phyloP scores from a whole-genome alignment of 2,888 invertebrate species.

The Drepana falcataria region DNA sequence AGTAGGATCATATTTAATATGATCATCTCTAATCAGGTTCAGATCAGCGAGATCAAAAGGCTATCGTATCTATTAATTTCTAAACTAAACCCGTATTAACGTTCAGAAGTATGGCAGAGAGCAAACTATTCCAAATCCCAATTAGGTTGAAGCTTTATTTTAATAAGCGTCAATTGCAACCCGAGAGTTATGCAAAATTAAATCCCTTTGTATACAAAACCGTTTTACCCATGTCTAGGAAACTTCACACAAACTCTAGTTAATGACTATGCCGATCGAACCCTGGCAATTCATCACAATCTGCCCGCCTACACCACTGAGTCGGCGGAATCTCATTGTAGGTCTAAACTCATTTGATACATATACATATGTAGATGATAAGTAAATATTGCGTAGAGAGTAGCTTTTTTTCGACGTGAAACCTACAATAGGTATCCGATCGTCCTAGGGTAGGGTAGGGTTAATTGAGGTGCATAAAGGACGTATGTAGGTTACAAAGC shows the following conservation, averaged over 20 bases:
- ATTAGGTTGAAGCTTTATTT: slow-evolving; percentile 37
- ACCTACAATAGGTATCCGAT: too few species aligned
- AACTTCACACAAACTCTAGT: slow-evolving; percentile 58
- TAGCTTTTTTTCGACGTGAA: too few species aligned
- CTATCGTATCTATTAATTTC: too few species aligned
- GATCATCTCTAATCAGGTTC: too few species aligned
- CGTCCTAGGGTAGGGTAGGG: too few species aligned
- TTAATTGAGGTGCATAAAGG: too few species aligned
- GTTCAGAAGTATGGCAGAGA: slow-evolving; percentile 1
- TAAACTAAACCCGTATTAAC: not conserved
- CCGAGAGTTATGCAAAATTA: slow-evolving; percentile 56
- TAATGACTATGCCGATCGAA: slow-evolving; percentile 43
- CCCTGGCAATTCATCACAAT: slow-evolving; percentile 53
- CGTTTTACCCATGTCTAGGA: slow-evolving; percentile 40
- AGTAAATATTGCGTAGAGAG: not conserved
- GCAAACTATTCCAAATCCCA: slow-evolving; percentile 32
- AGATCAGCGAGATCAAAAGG: too few species aligned
- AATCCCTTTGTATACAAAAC: slow-evolving; percentile 32
- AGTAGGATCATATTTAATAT: too few species aligned
- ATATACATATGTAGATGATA: slow-evolving; percentile 6
- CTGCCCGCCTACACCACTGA: slow-evolving; percentile 30
- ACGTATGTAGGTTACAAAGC: too few species aligned
- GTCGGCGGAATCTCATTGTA: slow-evolving; percentile 20
- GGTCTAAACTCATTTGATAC: slow-evolving; percentile 9
- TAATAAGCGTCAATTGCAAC: slow-evolving; percentile 47